Evolutionary conservation across 2,888 invertebrate species (phyloP).

Genomic region (Salticus scenicus): DNA sequence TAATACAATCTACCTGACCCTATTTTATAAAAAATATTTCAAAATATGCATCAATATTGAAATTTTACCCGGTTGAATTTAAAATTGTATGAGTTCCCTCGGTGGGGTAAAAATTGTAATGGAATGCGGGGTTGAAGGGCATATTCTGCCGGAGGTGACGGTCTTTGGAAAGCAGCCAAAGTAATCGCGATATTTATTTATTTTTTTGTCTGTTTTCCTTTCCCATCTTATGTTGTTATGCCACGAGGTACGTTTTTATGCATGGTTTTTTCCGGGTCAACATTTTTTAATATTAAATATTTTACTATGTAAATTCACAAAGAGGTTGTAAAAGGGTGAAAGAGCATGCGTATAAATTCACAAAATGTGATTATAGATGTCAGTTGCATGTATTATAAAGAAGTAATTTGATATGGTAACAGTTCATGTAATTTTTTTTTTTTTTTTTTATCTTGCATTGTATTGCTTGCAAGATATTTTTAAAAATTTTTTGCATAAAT

Average conservation of each 20-base stretch:
- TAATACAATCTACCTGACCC: neutral
- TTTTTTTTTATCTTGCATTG: too few species aligned
- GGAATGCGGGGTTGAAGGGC: constrained; percentile 1
- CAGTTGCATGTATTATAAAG: too few species aligned
- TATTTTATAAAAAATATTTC: neutral
- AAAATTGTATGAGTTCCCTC: neutral
- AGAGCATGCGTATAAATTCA: too few species aligned
- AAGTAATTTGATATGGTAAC: too few species aligned
- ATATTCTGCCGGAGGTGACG: neutral
- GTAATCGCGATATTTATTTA: neutral
- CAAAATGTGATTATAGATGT: too few species aligned
- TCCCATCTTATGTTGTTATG: neutral
- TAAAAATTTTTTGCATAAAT: too few species aligned
- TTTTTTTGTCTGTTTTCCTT: neutral
- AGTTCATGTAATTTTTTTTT: too few species aligned
- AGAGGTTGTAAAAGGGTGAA: too few species aligned
- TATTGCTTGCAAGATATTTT: too few species aligned
- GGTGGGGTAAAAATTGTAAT: neutral
- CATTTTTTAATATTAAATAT: neutral
- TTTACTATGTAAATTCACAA: neutral
- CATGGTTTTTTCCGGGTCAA: neutral
- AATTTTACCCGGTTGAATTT: neutral
- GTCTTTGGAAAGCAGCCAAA: neutral
- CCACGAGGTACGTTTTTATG: neutral
- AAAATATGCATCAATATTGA: neutral